Base-by-base conservation (phyloP, 2,113 vertebrate species). In the Cathartes aura region DNA sequence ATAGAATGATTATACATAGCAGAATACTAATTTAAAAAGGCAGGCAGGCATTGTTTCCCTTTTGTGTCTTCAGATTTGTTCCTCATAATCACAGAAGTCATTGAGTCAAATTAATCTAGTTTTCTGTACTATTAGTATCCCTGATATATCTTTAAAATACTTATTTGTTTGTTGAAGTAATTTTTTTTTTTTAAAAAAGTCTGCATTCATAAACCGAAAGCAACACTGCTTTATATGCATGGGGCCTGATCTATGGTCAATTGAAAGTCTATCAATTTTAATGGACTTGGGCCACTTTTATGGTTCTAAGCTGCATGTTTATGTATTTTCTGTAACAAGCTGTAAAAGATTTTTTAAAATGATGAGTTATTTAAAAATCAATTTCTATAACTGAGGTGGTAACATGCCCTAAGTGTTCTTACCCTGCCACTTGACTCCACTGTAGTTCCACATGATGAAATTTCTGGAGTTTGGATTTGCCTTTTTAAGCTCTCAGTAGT, bases 301-400 rank as follows among this genome's bases (percentile, higher is more conserved):
- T 90, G 75, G n/a, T 90, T 84, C 58, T 82, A 58, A 66, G 70
- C 60, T 82, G 52, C 62, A 59, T 93, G 66, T 96, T 95, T 95
- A 93, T 91, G 66, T 89, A 91, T 87, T 93, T 96, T 91, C 52
- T 91, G 81, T 85, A 87, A 89, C 7, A 64, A 89, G 68, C 90
- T 64, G 43, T 91, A 87, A 79, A 95, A 87, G 56, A 53, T 56
- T 92, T 80, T 93, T 91, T 30, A 75, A 96, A 96, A 91, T 62
- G 0, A 71, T 82, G 45, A 83, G 56, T 92, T 95, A 89, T 50
- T 93, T 91, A 93, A 83, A 95, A 96, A 97, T 95, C 76, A 84
- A 5, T 96, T 93, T 87, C 15, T 82, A 11, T 68, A 74, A 55
- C 52, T 93, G 34, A 56, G 38, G 50, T 82, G 26, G 40, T 71